phyloP scores from a whole-genome alignment of 2,113 vertebrate genomes.

The Stegastes partitus region DNA sequence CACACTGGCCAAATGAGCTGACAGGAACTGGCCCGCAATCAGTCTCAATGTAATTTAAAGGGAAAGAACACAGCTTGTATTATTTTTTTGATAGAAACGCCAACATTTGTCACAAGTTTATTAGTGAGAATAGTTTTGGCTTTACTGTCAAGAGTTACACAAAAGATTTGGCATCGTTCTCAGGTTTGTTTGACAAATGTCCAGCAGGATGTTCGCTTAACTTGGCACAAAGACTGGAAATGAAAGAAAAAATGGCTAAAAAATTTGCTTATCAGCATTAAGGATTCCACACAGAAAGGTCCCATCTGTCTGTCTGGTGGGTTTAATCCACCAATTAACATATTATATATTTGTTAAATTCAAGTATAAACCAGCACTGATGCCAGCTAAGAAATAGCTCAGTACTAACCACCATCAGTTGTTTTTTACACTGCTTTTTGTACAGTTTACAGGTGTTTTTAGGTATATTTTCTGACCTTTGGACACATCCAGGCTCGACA shows the following conservation, averaged over 20 bases:
- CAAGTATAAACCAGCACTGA: no score
- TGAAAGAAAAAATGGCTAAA: no score
- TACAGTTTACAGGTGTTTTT: not conserved
- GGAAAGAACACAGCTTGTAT: not conserved
- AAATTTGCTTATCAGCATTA: not conserved
- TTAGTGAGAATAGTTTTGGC: no score
- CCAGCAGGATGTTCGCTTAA: not conserved
- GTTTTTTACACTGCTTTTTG: no score
- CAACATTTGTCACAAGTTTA: not conserved
- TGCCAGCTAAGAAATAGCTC: no score
- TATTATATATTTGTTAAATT: not conserved
- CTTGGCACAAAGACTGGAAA: no score
- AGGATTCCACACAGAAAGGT: no score
- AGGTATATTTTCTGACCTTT: not conserved
- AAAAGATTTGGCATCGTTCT: not conserved
- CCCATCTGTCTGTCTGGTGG: not conserved
- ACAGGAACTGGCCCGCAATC: no score
- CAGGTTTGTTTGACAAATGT: not conserved
- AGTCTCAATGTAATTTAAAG: no score
- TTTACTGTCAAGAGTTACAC: conserved; percentile 3
- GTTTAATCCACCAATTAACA: not conserved
- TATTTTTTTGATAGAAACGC: conserved; percentile 1
- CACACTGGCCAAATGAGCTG: no score
- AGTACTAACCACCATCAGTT: no score
- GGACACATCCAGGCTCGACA: not conserved